Conservation (phyloP, 2,888 invertebrate species). For the Chironomus tentans region DNA sequence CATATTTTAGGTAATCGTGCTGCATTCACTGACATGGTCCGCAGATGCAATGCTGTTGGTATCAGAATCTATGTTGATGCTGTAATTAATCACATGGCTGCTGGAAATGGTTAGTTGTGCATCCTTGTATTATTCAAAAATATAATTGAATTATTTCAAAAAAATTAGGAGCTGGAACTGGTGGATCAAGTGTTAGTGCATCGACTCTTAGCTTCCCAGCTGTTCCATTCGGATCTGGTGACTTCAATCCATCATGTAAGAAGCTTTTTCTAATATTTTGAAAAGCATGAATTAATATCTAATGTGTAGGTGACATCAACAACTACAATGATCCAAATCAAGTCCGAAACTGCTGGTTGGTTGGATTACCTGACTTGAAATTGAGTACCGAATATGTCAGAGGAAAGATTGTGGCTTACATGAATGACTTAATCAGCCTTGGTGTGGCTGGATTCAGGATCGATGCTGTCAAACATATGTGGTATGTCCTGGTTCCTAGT, state of each 20-base stretch:
- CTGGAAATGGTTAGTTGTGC: constrained; percentile 30
- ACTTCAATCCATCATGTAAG: constrained; percentile 47
- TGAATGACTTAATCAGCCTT: constrained; percentile 47
- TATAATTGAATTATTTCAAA: too few relatives aligned
- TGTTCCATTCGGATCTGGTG: constrained; percentile 47
- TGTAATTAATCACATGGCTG: constrained; percentile 79
- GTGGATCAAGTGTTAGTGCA: constrained; percentile 43
- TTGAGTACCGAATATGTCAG: constrained; percentile 57
- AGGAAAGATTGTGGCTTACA: constrained; percentile 44
- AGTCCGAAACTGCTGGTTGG: constrained; percentile 61
- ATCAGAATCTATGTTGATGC: constrained; percentile 73
- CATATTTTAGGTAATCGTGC: constrained; percentile 50
- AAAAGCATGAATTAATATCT: too few relatives aligned
- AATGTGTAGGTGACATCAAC: constrained; percentile 40
- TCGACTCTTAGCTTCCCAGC: constrained; percentile 43
- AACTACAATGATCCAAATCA: constrained; percentile 46
- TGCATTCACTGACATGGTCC: constrained; percentile 66
- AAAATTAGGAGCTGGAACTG: constrained; percentile 29
- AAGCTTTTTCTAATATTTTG: background rate
- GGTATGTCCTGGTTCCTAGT: too few relatives aligned
- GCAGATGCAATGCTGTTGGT: constrained; percentile 68
- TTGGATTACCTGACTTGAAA: constrained; percentile 66
- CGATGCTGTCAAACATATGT: constrained; percentile 54
- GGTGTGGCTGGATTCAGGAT: constrained; percentile 81
- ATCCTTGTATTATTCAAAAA: too few relatives aligned